A percentile compares a stretch with the other conserved stretches of the same genome.
phyloP scores from a whole-genome alignment of 2,797 vertebrate genomes.

The Myripristis murdjan region DNA sequence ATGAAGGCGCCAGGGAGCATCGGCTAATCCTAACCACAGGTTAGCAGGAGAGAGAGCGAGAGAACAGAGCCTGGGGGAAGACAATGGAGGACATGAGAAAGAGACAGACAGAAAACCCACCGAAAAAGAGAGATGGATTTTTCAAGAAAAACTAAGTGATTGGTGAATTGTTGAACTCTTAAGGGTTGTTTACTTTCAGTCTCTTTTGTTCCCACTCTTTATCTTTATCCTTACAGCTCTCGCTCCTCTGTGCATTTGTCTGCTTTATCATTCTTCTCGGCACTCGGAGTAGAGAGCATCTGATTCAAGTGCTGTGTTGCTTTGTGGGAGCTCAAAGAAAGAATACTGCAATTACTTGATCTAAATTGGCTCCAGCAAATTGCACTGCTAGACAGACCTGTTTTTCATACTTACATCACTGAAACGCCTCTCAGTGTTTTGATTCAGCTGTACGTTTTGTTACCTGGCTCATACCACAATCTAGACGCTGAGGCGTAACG shows the following conservation, averaged over 20 bases:
- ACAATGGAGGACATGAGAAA: neutral
- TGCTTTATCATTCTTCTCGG: neutral
- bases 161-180: neutral
- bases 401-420: too few species aligned
- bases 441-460: too few species aligned
- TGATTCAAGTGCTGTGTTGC: neutral
- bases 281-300: neutral
- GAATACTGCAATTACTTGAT: neutral
- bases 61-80: neutral
- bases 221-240: neutral
- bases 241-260: neutral
- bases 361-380: too few species aligned
- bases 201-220: neutral
- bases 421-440: too few species aligned
- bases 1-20: slow-evolving; percentile 30
- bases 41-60: slow-evolving; percentile 25
- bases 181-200: neutral
- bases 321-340: neutral
- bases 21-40: slow-evolving; percentile 32
- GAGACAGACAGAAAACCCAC: neutral
- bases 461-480: too few species aligned
- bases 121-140: neutral
- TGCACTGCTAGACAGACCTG: too few species aligned
- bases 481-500: too few species aligned
- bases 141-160: neutral